Percentiles rank a stretch among this genome's conserved stretches.
phyloP scores from a whole-genome alignment of 2,888 invertebrate genomes.

The Drosophila quinaria region DNA sequence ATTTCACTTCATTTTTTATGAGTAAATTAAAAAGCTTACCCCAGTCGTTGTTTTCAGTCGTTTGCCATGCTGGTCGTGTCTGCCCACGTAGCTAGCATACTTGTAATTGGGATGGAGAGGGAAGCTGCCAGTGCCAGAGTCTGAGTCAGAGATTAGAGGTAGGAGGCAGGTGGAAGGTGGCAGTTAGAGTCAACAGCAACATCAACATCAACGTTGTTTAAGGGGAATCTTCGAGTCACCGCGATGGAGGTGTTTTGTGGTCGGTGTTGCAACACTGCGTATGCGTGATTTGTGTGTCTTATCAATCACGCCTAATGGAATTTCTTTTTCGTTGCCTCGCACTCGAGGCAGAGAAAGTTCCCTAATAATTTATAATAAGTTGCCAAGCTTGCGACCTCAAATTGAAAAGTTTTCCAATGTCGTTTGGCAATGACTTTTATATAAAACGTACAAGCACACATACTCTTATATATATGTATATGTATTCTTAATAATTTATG shows the following conservation, averaged over 20 bases:
- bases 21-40: constrained; percentile 74
- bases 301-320: constrained; percentile 81
- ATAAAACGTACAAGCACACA: not conserved
- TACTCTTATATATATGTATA: not conserved
- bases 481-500: constrained; percentile 25
- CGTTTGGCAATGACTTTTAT: constrained; percentile 51
- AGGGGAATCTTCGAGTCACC: constrained; percentile 22
- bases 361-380: constrained; percentile 73
- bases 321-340: constrained; percentile 50
- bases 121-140: not conserved
- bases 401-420: constrained; percentile 75
- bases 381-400: constrained; percentile 57
- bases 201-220: constrained; percentile 7
- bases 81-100: constrained; percentile 6
- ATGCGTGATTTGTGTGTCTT: constrained; percentile 83
- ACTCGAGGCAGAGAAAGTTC: constrained; percentile 71
- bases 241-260: constrained; percentile 31
- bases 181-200: constrained; percentile 10
- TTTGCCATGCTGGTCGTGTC: constrained; percentile 47
- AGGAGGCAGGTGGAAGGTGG: not conserved
- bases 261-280: constrained; percentile 55
- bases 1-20: constrained; percentile 65
- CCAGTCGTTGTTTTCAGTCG: constrained; percentile 32
- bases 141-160: not conserved
- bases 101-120: constrained; percentile 2